Evolutionary conservation across 2,888 invertebrate species (phyloP).

Genomic region (Caenorhabditis parvicauda): DNA sequence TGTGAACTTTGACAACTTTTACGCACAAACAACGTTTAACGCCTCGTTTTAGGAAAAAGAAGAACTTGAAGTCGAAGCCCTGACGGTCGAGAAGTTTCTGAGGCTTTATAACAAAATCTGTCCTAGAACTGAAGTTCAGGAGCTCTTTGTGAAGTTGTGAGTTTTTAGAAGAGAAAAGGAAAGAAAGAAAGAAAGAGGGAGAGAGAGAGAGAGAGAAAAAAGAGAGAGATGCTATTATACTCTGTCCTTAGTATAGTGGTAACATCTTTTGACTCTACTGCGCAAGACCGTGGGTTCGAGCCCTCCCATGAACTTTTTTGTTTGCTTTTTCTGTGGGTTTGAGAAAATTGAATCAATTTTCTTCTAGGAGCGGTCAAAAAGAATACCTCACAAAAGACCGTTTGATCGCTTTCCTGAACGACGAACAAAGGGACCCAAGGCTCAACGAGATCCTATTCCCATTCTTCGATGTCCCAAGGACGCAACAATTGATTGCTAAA

Average conservation of each 20-base stretch:
- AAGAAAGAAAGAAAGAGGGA: too few relatives aligned
- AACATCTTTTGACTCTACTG: too few relatives aligned
- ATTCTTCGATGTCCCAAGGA: conserved; percentile 88
- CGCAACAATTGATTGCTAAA: conserved; percentile 84
- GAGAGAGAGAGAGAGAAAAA: too few relatives aligned
- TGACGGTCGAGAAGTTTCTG: conserved; percentile 98
- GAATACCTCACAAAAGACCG: conserved; percentile 59
- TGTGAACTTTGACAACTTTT: background rate
- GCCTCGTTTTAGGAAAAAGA: conserved; percentile 74
- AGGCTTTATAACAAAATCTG: conserved; percentile 97
- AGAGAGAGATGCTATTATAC: too few relatives aligned
- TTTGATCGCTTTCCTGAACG: conserved; percentile 58
- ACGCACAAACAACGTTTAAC: too few relatives aligned
- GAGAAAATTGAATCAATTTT: conserved; percentile 1
- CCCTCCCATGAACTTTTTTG: background rate
- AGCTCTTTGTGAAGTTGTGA: conserved; percentile 74
- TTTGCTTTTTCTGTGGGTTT: background rate
- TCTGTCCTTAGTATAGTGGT: too few relatives aligned
- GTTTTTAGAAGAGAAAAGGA: too few relatives aligned
- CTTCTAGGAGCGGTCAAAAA: conserved; percentile 56
- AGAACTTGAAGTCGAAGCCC: conserved; percentile 86
- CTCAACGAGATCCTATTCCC: conserved; percentile 98
- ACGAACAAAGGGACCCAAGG: conserved; percentile 92
- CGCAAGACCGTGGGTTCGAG: too few relatives aligned
- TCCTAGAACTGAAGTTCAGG: conserved; percentile 96